Base-by-base conservation (phyloP, 2,113 vertebrate species). In the Syrrhaptes paradoxus region DNA sequence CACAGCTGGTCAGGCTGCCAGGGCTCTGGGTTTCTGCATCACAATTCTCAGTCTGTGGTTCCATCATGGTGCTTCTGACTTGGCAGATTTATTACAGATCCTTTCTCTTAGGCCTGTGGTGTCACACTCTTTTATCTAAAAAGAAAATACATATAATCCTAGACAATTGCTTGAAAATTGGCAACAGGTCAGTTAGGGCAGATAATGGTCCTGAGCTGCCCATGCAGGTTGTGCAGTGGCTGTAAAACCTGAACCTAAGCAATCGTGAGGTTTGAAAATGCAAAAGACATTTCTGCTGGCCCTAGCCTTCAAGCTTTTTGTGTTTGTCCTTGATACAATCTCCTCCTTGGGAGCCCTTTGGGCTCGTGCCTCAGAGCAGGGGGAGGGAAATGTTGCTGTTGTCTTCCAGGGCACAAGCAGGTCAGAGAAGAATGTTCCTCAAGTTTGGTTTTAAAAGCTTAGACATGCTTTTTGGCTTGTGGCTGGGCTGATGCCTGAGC, bases 401-500 rank as follows among this genome's bases (percentile, higher is more conserved):
- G 20, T 55, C 66, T 83, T 78, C 21, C 68, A 91, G 36, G 85
- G 25, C 38, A 78, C 0, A 2, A n/a, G 24, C 54, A 78, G 29
- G 29, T 68, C 3, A 1, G 52, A 72, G 49, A 20, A 85, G 48
- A 48, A 16, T 6, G 1, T 58, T 86, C 41, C 55, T 48, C 7
- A 13, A 51, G 26, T 0, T 88, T 45, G 28, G 13, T 62, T 83
- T 85, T 87, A 78, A 73, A 89, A 96, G 81, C 80, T 87, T 70
- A 61, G 49, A 28, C 13, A 22, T 29, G 58, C 6, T 57, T 87
- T 93, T 79, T 86, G 75, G 46, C 75, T 89, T 24, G 26, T 93
- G 88, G 65, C 72, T 76, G 57, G 72, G 65, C 59, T 80, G 87
- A 80, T 83, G 83, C 93, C 72, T 66, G 65, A 96, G 81, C 72